Base-by-base conservation (phyloP, 2,113 vertebrate species). In the Furnarius figulus region DNA sequence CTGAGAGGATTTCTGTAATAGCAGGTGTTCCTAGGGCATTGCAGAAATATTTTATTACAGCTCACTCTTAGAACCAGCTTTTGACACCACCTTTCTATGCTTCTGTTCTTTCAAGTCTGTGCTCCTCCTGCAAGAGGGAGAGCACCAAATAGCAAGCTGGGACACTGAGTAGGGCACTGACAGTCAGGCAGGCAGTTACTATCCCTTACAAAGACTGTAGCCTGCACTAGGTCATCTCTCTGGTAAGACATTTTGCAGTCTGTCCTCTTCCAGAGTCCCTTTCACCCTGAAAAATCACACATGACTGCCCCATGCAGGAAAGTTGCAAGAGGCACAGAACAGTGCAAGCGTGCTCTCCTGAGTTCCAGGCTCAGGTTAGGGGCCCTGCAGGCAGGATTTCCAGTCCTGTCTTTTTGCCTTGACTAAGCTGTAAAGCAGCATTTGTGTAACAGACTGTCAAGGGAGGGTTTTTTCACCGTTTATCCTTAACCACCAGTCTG, bases 21-120 rank as follows among this genome's bases (percentile, higher is more conserved):
- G 79, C 58, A 24, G 35, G 8, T 79, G 33, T 63, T 94, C 35
- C 67, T 3, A 4, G 14, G 62, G 75, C 9, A 3, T 87, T 50
- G 55, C 33, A 75, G 75, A 90, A 90, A 90, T 78, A 63, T 63
- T 82, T 87, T 75, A 24, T 78, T 59, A 87, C 18, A 75, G 77
- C 35, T 85, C 30, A 8, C 50, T 91, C 33, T 87, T 77, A 73
- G 59, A 49, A 50, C 21, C 53, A 78, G 23, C 6, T 28, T 74
- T 66, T 1, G 1, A 47, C 74, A 20, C 47, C 35, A 59, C 7
- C 19, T 82, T 79, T 23, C 23, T 62, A 5, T 2, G 1, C 4
- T 30, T 85, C 52, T 14, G 52, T 14, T 87, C 42, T 59, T 67
- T 53, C 33, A 55, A 63, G 33, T 8, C 47, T 2, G 0, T 46